Evolutionary conservation across 2,888 invertebrate species (phyloP).

Genomic region (Psylliodes chrysocephalus): DNA sequence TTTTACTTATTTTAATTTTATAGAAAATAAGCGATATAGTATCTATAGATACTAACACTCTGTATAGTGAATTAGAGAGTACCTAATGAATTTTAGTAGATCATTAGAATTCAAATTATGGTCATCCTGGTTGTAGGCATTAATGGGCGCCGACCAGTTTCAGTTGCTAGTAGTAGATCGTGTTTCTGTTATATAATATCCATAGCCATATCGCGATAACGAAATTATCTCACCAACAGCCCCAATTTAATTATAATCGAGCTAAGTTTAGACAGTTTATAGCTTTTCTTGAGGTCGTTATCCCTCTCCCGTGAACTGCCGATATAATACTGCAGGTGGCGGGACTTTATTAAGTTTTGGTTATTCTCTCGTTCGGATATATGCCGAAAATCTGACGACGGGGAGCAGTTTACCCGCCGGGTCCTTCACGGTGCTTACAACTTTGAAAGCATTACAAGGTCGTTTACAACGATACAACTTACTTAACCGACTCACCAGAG

Average conservation of each 20-base stretch:
- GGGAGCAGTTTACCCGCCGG: conserved; percentile 46
- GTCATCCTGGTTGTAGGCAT: no score
- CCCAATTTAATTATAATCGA: conserved; percentile 26
- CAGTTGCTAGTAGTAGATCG: no score
- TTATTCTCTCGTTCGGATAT: conserved; percentile 35
- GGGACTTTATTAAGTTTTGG: conserved; percentile 43
- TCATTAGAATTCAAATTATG: no score
- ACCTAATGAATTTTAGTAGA: no score
- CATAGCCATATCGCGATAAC: conserved; percentile 19
- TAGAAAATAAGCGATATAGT: no score
- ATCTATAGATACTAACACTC: no score
- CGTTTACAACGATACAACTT: conserved; percentile 42
- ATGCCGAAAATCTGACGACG: conserved; percentile 49
- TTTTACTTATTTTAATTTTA: no score
- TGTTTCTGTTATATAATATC: neutral
- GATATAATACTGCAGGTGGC: conserved; percentile 48
- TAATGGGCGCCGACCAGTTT: no score
- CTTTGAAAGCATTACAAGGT: conserved; percentile 49
- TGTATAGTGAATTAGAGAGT: no score
- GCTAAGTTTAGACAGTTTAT: conserved; percentile 24
- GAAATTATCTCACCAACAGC: conserved; percentile 20
- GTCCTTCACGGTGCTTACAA: conserved; percentile 45
- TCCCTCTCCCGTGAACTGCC: conserved; percentile 36
- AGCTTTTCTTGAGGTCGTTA: conserved; percentile 31
- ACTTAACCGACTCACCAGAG: conserved; percentile 34